Evolutionary conservation across 2,113 vertebrate species (phyloP).

Genomic region (Salminus brasiliensis): DNA sequence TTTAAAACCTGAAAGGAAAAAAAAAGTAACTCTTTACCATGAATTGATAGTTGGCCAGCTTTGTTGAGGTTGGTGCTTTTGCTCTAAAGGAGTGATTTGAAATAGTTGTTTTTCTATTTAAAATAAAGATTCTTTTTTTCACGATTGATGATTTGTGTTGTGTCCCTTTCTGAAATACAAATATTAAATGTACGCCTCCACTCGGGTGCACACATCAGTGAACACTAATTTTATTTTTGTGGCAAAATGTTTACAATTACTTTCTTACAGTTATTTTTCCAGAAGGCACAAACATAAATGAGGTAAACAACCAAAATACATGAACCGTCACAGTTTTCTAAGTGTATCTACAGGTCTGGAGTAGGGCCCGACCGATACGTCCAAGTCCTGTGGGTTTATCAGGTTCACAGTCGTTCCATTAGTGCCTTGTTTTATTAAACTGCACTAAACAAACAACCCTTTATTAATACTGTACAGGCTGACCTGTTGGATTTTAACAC

Average conservation of each 20-base stretch:
- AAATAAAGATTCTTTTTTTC: conserved; percentile 83
- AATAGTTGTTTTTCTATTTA: conserved; percentile 86
- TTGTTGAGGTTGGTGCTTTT: conserved; percentile 74
- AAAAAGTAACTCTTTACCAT: conserved; percentile 10
- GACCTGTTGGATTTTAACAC: no score
- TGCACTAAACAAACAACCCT: no score
- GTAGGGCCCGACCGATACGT: not conserved
- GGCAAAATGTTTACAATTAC: not conserved
- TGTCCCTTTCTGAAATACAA: not conserved
- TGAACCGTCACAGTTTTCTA: conserved; percentile 36
- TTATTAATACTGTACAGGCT: no score
- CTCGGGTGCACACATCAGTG: not conserved
- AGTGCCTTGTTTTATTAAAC: no score
- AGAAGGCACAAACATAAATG: conserved; percentile 41
- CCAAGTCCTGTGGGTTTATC: not conserved
- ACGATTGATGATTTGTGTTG: conserved; percentile 8
- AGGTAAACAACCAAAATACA: conserved; percentile 52
- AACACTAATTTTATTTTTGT: not conserved
- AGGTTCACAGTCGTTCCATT: no score
- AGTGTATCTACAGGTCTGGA: not conserved
- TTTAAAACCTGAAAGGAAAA: conserved; percentile 23
- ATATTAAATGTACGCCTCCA: not conserved
- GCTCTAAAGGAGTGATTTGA: conserved; percentile 78
- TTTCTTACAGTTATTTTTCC: conserved; percentile 29
- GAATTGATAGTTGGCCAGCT: conserved; percentile 37